Percentiles rank a stretch among this genome's conserved stretches.
Conservation (phyloP, 2,113 vertebrate species). For the Zosterops hypoxanthus region DNA sequence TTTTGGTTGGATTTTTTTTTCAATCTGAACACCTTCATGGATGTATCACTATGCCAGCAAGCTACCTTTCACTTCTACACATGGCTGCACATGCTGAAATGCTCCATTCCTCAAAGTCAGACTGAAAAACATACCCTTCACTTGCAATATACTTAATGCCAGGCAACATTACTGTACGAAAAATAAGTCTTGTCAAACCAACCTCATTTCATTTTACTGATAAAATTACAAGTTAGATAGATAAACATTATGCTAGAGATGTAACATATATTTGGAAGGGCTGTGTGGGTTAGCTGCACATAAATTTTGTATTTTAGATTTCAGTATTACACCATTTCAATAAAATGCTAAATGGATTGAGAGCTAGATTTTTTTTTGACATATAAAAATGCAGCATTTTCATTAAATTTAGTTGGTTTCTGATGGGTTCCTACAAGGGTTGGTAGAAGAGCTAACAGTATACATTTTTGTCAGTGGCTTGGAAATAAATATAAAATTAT, state of each 20-base stretch:
- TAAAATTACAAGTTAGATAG: neutral
- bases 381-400: neutral
- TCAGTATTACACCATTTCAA: neutral
- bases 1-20: neutral
- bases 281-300: neutral
- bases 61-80: neutral
- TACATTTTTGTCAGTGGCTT: neutral
- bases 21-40: neutral
- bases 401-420: neutral
- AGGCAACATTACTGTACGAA: neutral
- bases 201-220: neutral
- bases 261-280: neutral
- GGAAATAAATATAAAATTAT: neutral
- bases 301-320: neutral
- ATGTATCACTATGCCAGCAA: neutral
- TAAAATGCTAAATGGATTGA: neutral
- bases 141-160: neutral
- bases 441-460: neutral
- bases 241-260: neutral
- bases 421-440: neutral
- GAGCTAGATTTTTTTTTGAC: neutral
- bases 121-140: neutral
- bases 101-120: neutral
- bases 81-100: neutral
- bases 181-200: neutral